phyloP scores from a whole-genome alignment of 2,113 vertebrate species.

The Galbula dea region DNA sequence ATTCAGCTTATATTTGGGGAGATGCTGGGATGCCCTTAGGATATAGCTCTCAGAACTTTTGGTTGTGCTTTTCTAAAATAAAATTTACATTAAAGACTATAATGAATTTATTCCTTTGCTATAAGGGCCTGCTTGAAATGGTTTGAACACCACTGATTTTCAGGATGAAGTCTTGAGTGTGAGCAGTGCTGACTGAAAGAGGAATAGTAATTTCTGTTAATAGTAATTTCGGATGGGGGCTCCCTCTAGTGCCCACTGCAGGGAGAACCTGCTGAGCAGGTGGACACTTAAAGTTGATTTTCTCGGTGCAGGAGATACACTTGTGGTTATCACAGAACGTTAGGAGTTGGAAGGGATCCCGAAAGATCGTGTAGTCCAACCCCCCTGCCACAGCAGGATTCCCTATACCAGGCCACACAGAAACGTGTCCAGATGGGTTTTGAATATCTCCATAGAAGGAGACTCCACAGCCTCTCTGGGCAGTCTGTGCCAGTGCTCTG shows the following conservation, averaged over 20 bases:
- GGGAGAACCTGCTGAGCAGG: neutral
- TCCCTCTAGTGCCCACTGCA: neutral
- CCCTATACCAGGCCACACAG: too few species aligned
- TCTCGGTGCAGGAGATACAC: fast-evolving
- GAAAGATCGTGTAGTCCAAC: too few species aligned
- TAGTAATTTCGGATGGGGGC: neutral
- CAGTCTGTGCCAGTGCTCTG: too few species aligned
- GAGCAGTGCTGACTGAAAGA: neutral
- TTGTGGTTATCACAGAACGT: neutral
- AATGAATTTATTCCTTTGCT: neutral
- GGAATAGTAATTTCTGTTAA: neutral
- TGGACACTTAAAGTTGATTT: fast-evolving
- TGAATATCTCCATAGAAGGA: too few species aligned
- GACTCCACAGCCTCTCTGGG: too few species aligned
- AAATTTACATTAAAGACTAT: neutral
- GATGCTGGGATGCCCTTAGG: neutral
- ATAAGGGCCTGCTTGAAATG: neutral
- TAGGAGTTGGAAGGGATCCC: too few species aligned
- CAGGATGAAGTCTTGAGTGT: neutral
- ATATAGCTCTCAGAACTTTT: neutral
- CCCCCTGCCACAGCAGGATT: too few species aligned
- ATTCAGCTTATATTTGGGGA: neutral
- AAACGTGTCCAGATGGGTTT: too few species aligned
- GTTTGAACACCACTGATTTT: neutral
- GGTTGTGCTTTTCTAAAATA: neutral